A percentile compares a stretch with the other conserved stretches of the same genome.
phyloP scores from a whole-genome alignment of 2,888 invertebrate species.

The Epistrophella euchroma region DNA sequence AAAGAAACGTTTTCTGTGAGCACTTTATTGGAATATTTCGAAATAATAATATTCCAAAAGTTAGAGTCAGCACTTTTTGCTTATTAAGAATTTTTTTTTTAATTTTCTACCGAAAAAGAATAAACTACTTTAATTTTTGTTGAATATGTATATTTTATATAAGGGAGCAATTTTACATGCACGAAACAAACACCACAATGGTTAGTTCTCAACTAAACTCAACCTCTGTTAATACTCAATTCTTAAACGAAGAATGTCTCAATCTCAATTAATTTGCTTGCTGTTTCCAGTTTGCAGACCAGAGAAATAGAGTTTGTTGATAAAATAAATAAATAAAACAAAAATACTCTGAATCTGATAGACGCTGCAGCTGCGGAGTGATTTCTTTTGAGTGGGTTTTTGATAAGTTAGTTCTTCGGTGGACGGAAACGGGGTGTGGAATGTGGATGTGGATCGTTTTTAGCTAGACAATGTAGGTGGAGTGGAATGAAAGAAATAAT shows the following conservation, averaged over 20 bases:
- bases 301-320: conserved; percentile 7
- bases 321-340: not conserved
- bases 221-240: conserved; percentile 56
- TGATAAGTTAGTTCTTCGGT: not conserved
- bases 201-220: conserved; percentile 71
- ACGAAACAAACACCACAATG: conserved; percentile 50
- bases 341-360: not conserved
- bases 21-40: conserved; percentile 37
- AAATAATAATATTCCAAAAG: conserved; percentile 38
- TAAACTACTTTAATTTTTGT: not conserved
- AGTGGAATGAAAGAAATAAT: not conserved
- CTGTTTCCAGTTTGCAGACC: conserved; percentile 6
- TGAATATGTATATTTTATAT: not conserved
- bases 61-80: conserved; percentile 43
- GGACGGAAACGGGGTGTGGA: not conserved
- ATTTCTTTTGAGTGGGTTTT: not conserved
- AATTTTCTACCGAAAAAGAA: conserved; percentile 44
- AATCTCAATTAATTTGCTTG: not conserved
- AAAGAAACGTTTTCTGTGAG: conserved; percentile 5
- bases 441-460: conserved; percentile 9
- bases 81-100: conserved; percentile 38
- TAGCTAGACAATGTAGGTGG: not conserved
- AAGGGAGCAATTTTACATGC: not conserved
- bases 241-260: conserved; percentile 58
- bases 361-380: not conserved